A percentile compares a stretch with the other conserved stretches of the same genome.
phyloP scores from a whole-genome alignment of 2,113 vertebrate species.

The Notarius quadriscutis region DNA sequence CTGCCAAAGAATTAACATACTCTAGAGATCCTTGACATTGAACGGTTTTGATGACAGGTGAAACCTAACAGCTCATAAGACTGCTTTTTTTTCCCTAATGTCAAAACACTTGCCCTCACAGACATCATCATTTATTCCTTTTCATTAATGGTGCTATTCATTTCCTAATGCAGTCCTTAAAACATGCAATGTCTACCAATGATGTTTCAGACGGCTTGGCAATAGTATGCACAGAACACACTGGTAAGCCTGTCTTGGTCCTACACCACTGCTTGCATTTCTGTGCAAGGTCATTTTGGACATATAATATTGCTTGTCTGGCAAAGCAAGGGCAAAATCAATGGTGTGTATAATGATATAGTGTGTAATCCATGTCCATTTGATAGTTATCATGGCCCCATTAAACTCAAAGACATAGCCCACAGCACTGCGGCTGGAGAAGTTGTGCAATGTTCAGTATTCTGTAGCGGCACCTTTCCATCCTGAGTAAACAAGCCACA shows the following conservation, averaged over 20 bases:
- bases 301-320: constrained; percentile 51
- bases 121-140: constrained; percentile 21
- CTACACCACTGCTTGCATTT: constrained; percentile 30
- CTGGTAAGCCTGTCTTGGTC: constrained; percentile 27
- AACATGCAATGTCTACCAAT: constrained; percentile 11
- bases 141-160: constrained; percentile 20
- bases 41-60: constrained; percentile 69
- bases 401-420: constrained; percentile 48
- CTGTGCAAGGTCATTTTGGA: constrained; percentile 47
- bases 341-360: constrained; percentile 56
- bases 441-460: constrained; percentile 33
- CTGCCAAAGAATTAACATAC: constrained; percentile 60
- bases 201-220: constrained; percentile 20
- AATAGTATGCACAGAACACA: constrained; percentile 4
- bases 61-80: constrained; percentile 49
- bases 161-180: constrained; percentile 1
- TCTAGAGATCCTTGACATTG: constrained; percentile 63
- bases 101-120: constrained; percentile 21
- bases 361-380: constrained; percentile 48
- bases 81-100: constrained; percentile 12
- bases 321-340: constrained; percentile 52
- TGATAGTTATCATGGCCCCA: constrained; percentile 47
- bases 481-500: constrained; percentile 53
- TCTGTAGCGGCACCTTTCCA: constrained; percentile 39
- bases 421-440: constrained; percentile 25